phyloP scores from a whole-genome alignment of 2,113 vertebrate species.

The Siniperca chuatsi region DNA sequence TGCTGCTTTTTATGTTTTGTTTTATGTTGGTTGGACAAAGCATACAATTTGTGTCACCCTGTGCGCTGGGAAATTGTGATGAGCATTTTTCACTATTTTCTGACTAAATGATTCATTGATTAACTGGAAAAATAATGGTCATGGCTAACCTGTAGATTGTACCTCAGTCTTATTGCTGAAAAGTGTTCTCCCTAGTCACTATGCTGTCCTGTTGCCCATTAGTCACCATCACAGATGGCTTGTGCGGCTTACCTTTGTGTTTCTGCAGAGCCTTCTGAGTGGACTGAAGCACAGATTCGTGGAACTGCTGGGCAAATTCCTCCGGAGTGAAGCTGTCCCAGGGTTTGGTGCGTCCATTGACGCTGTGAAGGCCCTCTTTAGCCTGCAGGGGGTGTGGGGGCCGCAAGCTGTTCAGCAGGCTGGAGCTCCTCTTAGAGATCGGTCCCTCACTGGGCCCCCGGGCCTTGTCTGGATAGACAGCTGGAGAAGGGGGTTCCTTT shows the following conservation, averaged over 20 bases:
- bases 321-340: conserved; percentile 97
- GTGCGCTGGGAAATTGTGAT: background rate
- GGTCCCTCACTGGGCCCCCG: conserved; percentile 84
- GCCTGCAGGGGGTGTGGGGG: conserved; percentile 83
- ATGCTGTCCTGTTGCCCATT: background rate
- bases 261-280: conserved; percentile 98
- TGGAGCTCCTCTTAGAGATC: conserved; percentile 87
- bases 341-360: conserved; percentile 93
- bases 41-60: background rate
- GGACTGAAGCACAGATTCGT: conserved; percentile 97
- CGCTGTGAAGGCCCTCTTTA: conserved; percentile 90
- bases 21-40: background rate
- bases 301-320: conserved; percentile 99
- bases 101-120: background rate
- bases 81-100: background rate
- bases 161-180: background rate
- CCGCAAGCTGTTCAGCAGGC: conserved; percentile 90
- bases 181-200: background rate
- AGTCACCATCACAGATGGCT: background rate
- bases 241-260: conserved; percentile 89
- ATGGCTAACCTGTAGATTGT: background rate
- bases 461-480: conserved; percentile 86
- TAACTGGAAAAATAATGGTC: background rate
- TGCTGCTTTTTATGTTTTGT: background rate
- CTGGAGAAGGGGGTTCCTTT: conserved; percentile 82